Evolutionary conservation across 2,888 invertebrate genomes (phyloP), one percentile per base, ranked within the genome.

Genomic region (Ctena decussata): DNA sequence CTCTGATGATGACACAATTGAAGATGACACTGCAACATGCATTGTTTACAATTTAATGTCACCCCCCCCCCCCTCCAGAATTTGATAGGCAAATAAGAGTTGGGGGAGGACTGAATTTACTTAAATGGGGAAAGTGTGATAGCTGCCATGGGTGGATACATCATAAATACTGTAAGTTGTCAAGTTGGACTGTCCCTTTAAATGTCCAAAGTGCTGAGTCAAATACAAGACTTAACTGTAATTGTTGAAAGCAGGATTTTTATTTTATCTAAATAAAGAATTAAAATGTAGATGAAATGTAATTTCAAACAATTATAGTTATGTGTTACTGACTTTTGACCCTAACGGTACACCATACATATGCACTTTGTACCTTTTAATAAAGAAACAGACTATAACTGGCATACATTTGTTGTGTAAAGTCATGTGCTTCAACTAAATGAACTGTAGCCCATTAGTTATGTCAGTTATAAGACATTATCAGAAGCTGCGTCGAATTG

Each of bases 131-230:
- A 6, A 41, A 35, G 1, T 80, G 71, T 70, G 27, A n/a, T n/a
- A 8, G 1, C 6, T 76, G 81, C 39, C n/a, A 69, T 27, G 41
- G 65, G n/a, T 77, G 82, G 78, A 74, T 78, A n/a, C 82, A 78
- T n/a, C 53, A 78, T 27, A 70, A 74, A 3, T 82, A 60, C 46
- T 74, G 78, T 35, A 60, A 21, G 49, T 15, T 15, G 21, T 49
- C n/a, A 21, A 49, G 49, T 15, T 8, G 49, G 49, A 21, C 21
- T 49, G 12, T 15, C 21, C 49, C 21, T 49, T 49, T 21, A 49
- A 49, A 21, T 49, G 49, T 21, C 8, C 21, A 8, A 49, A 49
- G 21, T 49, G 49, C 21, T 49, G 49, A 49, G 21, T 49, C 21
- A 5, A 11, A 49, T 8, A 15, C 49, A 15, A 49, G 8, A 49